Conservation (phyloP, 1,140 invertebrate genomes). For the Neuroterus valhalla region DNA sequence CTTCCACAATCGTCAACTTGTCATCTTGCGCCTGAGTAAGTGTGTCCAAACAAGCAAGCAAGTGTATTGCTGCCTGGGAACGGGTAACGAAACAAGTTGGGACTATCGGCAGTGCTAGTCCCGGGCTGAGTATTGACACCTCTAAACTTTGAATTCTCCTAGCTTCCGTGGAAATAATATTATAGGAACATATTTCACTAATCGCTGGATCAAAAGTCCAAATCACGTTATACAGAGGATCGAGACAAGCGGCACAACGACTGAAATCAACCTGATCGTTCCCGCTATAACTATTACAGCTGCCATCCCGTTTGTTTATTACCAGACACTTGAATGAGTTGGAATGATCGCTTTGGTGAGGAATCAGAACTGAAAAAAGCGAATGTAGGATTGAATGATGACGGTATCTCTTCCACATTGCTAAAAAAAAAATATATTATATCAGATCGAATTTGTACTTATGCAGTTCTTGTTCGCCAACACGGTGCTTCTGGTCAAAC, state of each 20-base stretch:
- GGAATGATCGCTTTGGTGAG: conserved; percentile 80
- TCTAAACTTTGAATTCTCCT: conserved; percentile 67
- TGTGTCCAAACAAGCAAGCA: conserved; percentile 92
- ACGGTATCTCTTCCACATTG: conserved; percentile 24
- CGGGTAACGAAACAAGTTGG: conserved; percentile 83
- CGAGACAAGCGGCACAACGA: conserved; percentile 85
- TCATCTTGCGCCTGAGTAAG: conserved; percentile 87
- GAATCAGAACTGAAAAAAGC: conserved; percentile 80
- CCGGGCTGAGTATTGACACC: conserved; percentile 82
- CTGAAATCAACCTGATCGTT: conserved; percentile 87
- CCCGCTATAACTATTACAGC: conserved; percentile 86
- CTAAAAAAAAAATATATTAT: background rate
- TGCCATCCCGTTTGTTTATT: conserved; percentile 89
- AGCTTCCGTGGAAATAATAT: conserved; percentile 84
- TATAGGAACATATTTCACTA: conserved; percentile 86
- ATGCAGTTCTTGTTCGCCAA: conserved; percentile 92
- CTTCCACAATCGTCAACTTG: conserved; percentile 77
- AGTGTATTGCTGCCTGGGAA: conserved; percentile 90
- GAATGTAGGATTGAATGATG: conserved; percentile 26
- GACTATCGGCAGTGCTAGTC: conserved; percentile 86
- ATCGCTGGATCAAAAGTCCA: conserved; percentile 87
- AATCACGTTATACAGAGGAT: conserved; percentile 90
- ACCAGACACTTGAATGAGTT: conserved; percentile 87
- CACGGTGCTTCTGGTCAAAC: conserved; percentile 88
- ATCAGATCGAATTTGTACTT: conserved; percentile 76